Evolutionary conservation across 2,113 vertebrate genomes (phyloP), one percentile per base, ranked within the genome.

Genomic region (Sarotherodon lohbergeri): DNA sequence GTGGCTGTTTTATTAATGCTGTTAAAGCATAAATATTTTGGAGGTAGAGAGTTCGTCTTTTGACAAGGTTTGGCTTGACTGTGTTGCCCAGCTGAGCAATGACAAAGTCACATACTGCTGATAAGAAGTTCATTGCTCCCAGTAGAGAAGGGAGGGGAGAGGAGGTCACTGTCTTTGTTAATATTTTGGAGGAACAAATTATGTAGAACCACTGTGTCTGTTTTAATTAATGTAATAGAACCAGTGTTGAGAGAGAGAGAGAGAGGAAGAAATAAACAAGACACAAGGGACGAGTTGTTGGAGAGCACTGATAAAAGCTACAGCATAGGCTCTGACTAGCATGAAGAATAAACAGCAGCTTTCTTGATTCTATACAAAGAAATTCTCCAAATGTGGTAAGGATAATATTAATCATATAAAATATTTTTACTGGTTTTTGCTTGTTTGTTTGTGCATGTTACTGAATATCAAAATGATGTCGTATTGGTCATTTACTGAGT

Each of bases 141-240:
- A 36, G 12, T 6, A 14, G 73, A 89, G 50, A 39, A 4, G 27
- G 43, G 34, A 32, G 29, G 22, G 12, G 27, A n/a, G 29, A 61
- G n/a, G 61, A 52, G 63, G 81, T 89, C 81, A 88, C 36, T 39
- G 27, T 57, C 68, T 91, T 54, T 87, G 78, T 80, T 89, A 9
- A 61, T 87, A 68, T 84, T 88, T 91, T 87, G 59, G 39, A 89
- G 43, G 84, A 90, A 82, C 85, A 87, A 83, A 81, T 87, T 59
- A 80, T 80, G 78, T 12, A 32, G 24, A 89, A 41, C 39, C 57
- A 46, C 43, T 14, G 73, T 6, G 83, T 46, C 80, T 68, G 86
- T 82, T 89, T 88, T 80, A 89, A 89, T 84, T 61, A 73, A 78
- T 36, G 78, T 71, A 76, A 80, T 39, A 54, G 46, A 50, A 86